Evolutionary conservation across 2,797 vertebrate genomes (phyloP).

Genomic region (Sebastes alutus): DNA sequence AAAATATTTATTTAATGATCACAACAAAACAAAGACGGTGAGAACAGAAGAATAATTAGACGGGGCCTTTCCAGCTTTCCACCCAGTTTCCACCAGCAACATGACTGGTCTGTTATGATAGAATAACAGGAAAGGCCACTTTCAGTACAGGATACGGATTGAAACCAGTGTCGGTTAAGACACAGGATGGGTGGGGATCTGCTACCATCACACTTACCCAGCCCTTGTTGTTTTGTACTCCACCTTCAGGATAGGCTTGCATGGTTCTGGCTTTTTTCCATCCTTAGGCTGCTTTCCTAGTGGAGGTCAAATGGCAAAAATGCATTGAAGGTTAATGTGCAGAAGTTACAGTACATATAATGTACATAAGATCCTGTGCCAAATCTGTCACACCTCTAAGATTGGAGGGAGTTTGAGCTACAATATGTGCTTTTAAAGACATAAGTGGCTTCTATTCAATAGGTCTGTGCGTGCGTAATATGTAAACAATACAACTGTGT

Average conservation of each 20-base stretch:
- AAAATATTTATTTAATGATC: neutral
- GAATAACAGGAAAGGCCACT: conserved; percentile 70
- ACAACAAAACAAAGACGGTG: neutral
- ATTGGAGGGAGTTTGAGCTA: neutral
- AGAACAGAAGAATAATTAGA: neutral
- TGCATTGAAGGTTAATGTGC: neutral
- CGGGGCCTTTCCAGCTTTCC: neutral
- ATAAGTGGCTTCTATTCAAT: neutral
- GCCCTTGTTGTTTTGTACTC: conserved; percentile 96
- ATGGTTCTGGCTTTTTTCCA: conserved; percentile 98
- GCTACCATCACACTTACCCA: conserved; percentile 85
- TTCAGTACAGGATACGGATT: conserved; percentile 60
- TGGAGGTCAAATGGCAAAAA: conserved; percentile 47
- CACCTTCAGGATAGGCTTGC: conserved; percentile 98
- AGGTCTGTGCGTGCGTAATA: neutral
- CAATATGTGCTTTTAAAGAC: conserved; percentile 16
- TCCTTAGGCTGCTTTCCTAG: conserved; percentile 98
- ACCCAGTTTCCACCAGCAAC: conserved; percentile 1
- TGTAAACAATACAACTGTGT: conserved; percentile 22
- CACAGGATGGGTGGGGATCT: conserved; percentile 64
- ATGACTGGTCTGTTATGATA: conserved; percentile 6
- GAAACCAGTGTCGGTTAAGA: conserved; percentile 32
- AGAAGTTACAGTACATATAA: neutral
- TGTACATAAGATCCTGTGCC: neutral
- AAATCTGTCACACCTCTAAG: neutral